Percentiles rank a stretch among this genome's conserved stretches.
These are phyloP conservation scores for Napeogenes sylphis DNA, from an alignment of 2,888 invertebrate species.

Conservation along the genomic window DNA sequence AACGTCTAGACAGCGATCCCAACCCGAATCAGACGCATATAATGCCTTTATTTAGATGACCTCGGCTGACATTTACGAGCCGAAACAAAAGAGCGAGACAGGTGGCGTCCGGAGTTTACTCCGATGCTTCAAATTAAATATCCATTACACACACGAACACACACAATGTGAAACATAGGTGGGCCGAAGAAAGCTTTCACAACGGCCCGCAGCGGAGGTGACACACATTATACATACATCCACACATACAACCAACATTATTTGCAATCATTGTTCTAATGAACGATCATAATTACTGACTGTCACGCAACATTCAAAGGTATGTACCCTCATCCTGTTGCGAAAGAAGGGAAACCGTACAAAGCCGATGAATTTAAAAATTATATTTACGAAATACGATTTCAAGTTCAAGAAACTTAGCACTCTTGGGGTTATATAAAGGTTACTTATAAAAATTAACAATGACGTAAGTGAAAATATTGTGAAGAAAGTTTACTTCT, in stretches of 20 bases:
- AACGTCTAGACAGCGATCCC: slow-evolving; percentile 73
- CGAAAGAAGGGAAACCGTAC: slow-evolving; percentile 4
- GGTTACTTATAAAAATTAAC: background rate
- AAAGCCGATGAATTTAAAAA: background rate
- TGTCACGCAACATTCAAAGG: slow-evolving; percentile 57
- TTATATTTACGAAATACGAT: background rate
- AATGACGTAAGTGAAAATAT: too few species aligned
- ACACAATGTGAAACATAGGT: slow-evolving; percentile 40
- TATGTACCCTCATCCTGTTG: slow-evolving; percentile 20
- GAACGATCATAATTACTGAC: slow-evolving; percentile 39
- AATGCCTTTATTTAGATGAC: slow-evolving; percentile 75
- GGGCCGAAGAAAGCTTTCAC: slow-evolving; percentile 66
- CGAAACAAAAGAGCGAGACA: slow-evolving; percentile 74
- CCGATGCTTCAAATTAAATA: slow-evolving; percentile 65
- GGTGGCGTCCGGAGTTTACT: slow-evolving; percentile 62
- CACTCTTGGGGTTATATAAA: background rate
- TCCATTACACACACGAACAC: slow-evolving; percentile 51
- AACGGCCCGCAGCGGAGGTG: slow-evolving; percentile 47
- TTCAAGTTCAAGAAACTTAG: background rate
- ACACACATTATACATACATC: slow-evolving; percentile 43
- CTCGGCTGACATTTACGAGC: slow-evolving; percentile 72
- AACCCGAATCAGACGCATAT: slow-evolving; percentile 66
- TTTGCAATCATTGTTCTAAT: slow-evolving; percentile 48
- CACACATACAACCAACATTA: slow-evolving; percentile 35
- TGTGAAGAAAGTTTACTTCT: too few species aligned